Base-by-base conservation (phyloP, 92 coral and sea anemone genomes). In the Zoanthus solanderi region DNA sequence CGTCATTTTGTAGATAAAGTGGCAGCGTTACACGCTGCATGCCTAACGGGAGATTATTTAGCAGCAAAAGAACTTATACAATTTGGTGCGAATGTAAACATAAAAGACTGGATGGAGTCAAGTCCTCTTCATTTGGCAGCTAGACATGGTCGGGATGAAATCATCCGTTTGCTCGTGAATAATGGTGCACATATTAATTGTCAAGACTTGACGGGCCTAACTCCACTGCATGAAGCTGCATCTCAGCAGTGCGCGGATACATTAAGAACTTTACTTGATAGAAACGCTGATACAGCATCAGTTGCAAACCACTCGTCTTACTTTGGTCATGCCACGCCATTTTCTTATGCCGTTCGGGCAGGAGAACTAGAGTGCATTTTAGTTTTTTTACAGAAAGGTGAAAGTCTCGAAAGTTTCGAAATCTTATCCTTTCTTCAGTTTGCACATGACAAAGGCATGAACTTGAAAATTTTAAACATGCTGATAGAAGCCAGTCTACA, bases 201-300 rank as follows among this genome's bases (percentile, higher is more conserved):
- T 29, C 61, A 45, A 71, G 80, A 90, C 77, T 12, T 14, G 34
- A 28, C 44, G 18, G 86, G 87, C 68, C 87, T 86, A 57, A 72
- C 90, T 12, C 77, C 90, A 48, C 52, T 90, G 58, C 89, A 86
- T 72, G 61, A 80, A 28, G 87, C 93, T 42, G 93, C 93, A n/a
- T 78, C 68, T 42, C 89, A 78, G 12, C 28, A 65, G 16, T 65
- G 76, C 84, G 80, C 90, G 45, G 34, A 83, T 16, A 60, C 74
- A 29, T 71, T 88, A 65, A 79, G 50, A 57, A 71, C 54, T 54
- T 61, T 90, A 29, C 83, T 90, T 30, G 54, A 83, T 61, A 50
- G 72, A 74, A 88, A 85, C 79, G 93, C 93, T 54, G 75, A 75
- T 77, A 63, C 79, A 44, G 32, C 60, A 29, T 15, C 78, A 2